Conservation (phyloP, 2,797 vertebrate genomes). For the Alfaro cultratus region DNA sequence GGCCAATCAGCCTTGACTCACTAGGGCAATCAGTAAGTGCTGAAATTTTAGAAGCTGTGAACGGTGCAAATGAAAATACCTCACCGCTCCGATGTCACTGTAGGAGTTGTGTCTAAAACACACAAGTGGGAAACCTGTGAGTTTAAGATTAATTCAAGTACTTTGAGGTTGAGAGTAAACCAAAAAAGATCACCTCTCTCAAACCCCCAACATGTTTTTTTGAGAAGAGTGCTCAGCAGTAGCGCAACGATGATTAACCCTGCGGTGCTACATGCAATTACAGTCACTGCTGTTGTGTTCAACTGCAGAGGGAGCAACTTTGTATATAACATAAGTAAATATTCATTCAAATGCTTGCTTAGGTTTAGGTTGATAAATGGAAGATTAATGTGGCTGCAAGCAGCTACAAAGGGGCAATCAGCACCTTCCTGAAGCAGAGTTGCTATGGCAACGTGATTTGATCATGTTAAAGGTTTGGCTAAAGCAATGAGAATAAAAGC, state of each 20-base stretch:
- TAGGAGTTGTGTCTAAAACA: not conserved
- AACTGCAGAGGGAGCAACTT: not conserved
- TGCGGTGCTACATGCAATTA: not conserved
- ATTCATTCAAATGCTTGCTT: not conserved
- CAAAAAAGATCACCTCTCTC: not conserved
- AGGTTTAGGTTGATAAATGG: conserved; percentile 3
- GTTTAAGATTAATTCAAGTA: conserved; percentile 3
- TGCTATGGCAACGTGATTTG: conserved; percentile 6
- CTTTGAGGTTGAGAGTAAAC: conserved; percentile 4
- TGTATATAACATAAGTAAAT: not conserved
- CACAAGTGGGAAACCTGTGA: not conserved
- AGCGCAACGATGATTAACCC: not conserved
- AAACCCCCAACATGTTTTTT: not conserved
- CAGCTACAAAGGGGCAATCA: not conserved
- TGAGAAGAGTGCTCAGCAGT: not conserved
- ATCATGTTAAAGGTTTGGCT: conserved; percentile 4
- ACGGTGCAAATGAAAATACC: conserved; percentile 6
- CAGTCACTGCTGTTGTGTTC: not conserved
- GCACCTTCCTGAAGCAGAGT: not conserved
- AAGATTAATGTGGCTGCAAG: not conserved
- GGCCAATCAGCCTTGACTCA: not conserved
- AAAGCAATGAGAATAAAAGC: not conserved
- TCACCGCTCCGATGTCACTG: too few species aligned
- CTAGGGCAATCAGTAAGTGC: not conserved
- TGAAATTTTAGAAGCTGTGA: conserved; percentile 14